Conservation (phyloP, 2,113 vertebrate species). For the Thamnaconus septentrionalis region DNA sequence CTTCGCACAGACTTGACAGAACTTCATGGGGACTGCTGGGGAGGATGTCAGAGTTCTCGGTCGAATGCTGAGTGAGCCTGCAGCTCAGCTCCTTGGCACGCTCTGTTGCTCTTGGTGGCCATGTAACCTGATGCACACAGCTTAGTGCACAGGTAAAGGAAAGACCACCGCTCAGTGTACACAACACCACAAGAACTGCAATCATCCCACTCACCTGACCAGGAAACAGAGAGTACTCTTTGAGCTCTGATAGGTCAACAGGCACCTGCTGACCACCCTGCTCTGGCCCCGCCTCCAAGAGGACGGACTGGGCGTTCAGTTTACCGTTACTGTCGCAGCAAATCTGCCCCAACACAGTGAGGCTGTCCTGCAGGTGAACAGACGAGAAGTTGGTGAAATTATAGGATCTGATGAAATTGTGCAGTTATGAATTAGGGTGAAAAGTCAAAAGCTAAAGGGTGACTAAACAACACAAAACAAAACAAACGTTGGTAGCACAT, state of each 20-base stretch:
- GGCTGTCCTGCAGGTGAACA: constrained; percentile 70
- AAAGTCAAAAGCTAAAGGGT: background rate
- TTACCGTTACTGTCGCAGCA: constrained; percentile 89
- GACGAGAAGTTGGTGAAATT: background rate
- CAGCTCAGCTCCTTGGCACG: constrained; percentile 61
- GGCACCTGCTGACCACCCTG: constrained; percentile 77
- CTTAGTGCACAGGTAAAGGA: constrained; percentile 69
- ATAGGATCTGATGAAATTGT: background rate
- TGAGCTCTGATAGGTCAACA: constrained; percentile 80
- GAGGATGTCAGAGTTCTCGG: constrained; percentile 70
- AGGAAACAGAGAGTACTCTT: constrained; percentile 89
- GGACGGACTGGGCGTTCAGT: constrained; percentile 84
- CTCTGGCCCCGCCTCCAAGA: constrained; percentile 84
- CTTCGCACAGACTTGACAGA: no score
- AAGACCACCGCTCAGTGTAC: constrained; percentile 43
- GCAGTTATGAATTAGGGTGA: background rate
- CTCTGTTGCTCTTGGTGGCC: constrained; percentile 69
- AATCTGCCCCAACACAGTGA: constrained; percentile 84
- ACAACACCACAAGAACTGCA: background rate
- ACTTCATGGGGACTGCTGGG: no score
- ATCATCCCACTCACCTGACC: constrained; percentile 81
- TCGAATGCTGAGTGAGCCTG: constrained; percentile 59
- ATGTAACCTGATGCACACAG: constrained; percentile 64
- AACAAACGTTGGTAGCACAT: background rate
- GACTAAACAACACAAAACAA: background rate